Evolutionary conservation across 1,140 invertebrate species (phyloP).

Genomic region (Pygmarrhopalites habei): DNA sequence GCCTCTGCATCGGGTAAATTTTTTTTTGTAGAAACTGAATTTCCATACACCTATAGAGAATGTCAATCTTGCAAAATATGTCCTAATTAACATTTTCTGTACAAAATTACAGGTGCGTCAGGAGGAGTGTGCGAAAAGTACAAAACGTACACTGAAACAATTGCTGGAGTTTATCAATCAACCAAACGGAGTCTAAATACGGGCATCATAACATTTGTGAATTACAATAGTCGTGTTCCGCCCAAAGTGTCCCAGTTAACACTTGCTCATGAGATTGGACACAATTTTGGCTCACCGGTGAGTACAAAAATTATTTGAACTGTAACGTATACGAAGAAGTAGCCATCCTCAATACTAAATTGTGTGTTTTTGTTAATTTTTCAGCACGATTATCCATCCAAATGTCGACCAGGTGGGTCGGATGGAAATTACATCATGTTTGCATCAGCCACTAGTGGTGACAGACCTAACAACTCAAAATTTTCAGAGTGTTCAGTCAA

Average conservation of each 20-base stretch:
- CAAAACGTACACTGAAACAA: slow-evolving; percentile 92
- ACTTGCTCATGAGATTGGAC: slow-evolving; percentile 86
- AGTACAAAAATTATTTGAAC: not conserved
- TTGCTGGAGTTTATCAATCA: slow-evolving; percentile 74
- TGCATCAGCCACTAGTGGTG: slow-evolving; percentile 87
- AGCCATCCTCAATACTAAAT: not conserved
- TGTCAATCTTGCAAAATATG: no score
- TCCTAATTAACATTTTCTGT: no score
- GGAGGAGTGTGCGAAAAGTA: slow-evolving; percentile 98
- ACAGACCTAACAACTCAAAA: slow-evolving; percentile 91
- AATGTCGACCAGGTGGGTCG: slow-evolving; percentile 83
- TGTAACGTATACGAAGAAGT: not conserved
- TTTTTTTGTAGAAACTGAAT: no score
- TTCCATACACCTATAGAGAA: no score
- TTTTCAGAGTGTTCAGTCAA: slow-evolving; percentile 88
- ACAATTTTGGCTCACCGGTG: not conserved
- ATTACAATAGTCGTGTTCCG: slow-evolving; percentile 94
- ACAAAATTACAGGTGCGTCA: slow-evolving; percentile 64
- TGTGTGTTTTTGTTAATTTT: slow-evolving; percentile 36
- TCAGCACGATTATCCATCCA: slow-evolving; percentile 89
- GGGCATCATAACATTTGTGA: slow-evolving; percentile 98
- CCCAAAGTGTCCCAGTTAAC: slow-evolving; percentile 96
- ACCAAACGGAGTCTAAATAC: slow-evolving; percentile 94
- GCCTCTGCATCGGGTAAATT: slow-evolving; percentile 72
- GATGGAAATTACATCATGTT: slow-evolving; percentile 99